Percentiles rank a stretch among this genome's conserved stretches.
Conservation (phyloP, 53 echinoderm and acorn worm species). For the Zoroaster sp. region DNA sequence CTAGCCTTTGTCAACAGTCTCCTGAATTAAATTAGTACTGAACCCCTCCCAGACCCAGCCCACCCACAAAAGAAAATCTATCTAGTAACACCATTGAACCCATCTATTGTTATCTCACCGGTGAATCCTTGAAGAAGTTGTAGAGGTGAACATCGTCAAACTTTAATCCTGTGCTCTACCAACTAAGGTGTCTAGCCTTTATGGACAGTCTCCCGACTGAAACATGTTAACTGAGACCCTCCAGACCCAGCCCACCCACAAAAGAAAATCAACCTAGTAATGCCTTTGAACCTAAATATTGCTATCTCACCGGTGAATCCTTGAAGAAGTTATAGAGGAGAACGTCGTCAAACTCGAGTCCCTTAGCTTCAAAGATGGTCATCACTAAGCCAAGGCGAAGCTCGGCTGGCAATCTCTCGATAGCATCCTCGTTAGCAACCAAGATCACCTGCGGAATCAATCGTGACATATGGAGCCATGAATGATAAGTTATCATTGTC, state of each 20-base stretch:
- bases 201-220: too few relatives aligned
- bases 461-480: background rate
- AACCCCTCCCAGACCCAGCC: too few relatives aligned
- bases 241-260: too few relatives aligned
- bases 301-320: slow-evolving; percentile 62
- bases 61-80: too few relatives aligned
- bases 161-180: too few relatives aligned
- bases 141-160: slow-evolving; percentile 77
- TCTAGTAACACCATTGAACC: too few relatives aligned
- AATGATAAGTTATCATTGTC: background rate
- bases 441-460: slow-evolving; percentile 52
- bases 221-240: too few relatives aligned
- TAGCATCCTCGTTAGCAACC: slow-evolving; percentile 67
- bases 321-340: slow-evolving; percentile 77
- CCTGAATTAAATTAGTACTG: too few relatives aligned
- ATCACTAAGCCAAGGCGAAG: slow-evolving; percentile 52
- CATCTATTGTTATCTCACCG: background rate
- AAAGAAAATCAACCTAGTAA: too few relatives aligned
- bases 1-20: too few relatives aligned
- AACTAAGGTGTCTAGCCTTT: too few relatives aligned
- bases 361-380: slow-evolving; percentile 72
- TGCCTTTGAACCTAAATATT: too few relatives aligned
- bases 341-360: slow-evolving; percentile 75
- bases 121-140: slow-evolving; percentile 76
- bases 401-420: slow-evolving; percentile 50